phyloP scores from a whole-genome alignment of 2,888 invertebrate species.

The Nomada ferruginata region DNA sequence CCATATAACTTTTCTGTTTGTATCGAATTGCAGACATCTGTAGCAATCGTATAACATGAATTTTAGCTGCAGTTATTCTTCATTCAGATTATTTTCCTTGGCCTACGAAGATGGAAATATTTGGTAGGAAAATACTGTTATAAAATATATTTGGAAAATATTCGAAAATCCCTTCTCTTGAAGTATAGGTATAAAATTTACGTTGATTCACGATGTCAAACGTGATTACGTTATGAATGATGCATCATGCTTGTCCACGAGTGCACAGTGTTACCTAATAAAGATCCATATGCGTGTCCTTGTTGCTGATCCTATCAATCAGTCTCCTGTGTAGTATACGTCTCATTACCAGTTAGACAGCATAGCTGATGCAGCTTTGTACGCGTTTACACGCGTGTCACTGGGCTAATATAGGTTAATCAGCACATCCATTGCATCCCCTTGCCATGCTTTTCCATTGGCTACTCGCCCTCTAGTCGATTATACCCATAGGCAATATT shows the following conservation, averaged over 20 bases:
- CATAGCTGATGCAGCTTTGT: constrained; percentile 38
- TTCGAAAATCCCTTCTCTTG: no score
- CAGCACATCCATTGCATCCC: constrained; percentile 43
- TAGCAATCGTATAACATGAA: background rate
- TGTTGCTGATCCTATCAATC: constrained; percentile 43
- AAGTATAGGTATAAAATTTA: background rate
- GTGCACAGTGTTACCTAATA: background rate
- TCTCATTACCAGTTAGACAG: constrained; percentile 46
- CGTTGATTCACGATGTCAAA: background rate
- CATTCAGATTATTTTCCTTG: background rate
- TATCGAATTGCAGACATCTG: background rate
- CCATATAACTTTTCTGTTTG: background rate
- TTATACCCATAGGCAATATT: no score
- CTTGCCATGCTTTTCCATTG: background rate
- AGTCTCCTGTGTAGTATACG: constrained; percentile 39
- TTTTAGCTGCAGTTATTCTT: background rate
- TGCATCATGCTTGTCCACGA: background rate
- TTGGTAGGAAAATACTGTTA: no score
- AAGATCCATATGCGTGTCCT: constrained; percentile 14
- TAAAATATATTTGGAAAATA: no score
- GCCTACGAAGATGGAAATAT: no score
- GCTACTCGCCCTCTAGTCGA: no score
- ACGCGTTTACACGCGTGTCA: constrained; percentile 37
- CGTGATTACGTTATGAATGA: background rate
- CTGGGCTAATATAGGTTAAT: constrained; percentile 48